These are phyloP conservation scores for Meliscaeva auricollis DNA, from an alignment of 2,888 invertebrate species.

Conservation along the genomic window DNA sequence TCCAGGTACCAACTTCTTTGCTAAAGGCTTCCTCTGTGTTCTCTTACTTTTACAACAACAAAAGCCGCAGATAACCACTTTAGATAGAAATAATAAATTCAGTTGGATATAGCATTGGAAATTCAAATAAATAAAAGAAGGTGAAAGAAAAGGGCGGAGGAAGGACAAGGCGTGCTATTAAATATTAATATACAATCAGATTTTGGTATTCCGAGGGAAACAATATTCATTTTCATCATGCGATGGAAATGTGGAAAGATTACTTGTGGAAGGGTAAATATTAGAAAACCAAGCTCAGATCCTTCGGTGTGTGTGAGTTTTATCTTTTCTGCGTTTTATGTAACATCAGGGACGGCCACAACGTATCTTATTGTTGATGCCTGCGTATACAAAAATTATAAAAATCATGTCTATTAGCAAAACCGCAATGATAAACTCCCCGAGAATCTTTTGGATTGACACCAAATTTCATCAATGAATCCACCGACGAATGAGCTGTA, in stretches of 20 bases:
- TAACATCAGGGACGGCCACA: background rate
- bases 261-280: conserved; percentile 23
- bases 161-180: conserved; percentile 47
- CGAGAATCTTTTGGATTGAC: too few relatives aligned
- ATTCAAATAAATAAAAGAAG: conserved; percentile 74
- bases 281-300: conserved; percentile 38
- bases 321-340: background rate
- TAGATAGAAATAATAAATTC: conserved; percentile 75
- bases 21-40: background rate
- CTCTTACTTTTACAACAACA: conserved; percentile 15
- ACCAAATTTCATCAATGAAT: too few relatives aligned
- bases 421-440: too few relatives aligned
- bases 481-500: too few relatives aligned
- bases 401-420: too few relatives aligned
- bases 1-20: background rate
- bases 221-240: conserved; percentile 70
- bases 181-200: conserved; percentile 76
- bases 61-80: conserved; percentile 72
- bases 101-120: conserved; percentile 68
- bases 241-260: background rate
- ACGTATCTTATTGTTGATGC: too few relatives aligned
- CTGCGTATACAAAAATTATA: too few relatives aligned
- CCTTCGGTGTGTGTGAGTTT: too few relatives aligned
- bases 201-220: conserved; percentile 72
- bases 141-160: conserved; percentile 28